phyloP scores from a whole-genome alignment of 2,113 vertebrate genomes.

The Chascanopsetta lugubris region DNA sequence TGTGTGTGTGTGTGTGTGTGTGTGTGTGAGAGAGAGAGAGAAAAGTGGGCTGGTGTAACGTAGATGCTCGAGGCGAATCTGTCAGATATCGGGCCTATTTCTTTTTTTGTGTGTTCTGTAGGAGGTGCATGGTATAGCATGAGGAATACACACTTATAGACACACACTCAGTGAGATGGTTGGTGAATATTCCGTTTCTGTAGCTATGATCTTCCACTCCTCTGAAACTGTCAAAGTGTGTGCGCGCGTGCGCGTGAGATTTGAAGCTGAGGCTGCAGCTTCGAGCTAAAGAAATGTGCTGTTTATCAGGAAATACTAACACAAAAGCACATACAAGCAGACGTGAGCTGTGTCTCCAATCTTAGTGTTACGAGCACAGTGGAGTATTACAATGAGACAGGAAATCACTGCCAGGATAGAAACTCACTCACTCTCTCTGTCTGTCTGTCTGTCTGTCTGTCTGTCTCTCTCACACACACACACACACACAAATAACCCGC shows the following conservation, averaged over 20 bases:
- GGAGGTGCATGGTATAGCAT: constrained; percentile 35
- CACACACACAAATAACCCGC: constrained; percentile 69
- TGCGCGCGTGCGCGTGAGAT: too few relatives aligned
- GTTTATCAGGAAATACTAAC: constrained; percentile 52
- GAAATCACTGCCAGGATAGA: constrained; percentile 66
- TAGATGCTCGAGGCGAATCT: constrained; percentile 65
- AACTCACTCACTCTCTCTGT: constrained; percentile 33
- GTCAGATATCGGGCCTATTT: constrained; percentile 62
- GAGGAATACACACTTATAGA: constrained; percentile 15
- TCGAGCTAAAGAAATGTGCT: background rate
- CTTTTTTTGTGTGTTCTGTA: constrained; percentile 47
- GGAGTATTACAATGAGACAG: constrained; percentile 74
- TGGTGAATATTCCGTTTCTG: background rate
- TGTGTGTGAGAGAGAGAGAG: constrained; percentile 38
- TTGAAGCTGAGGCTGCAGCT: constrained; percentile 39
- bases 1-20: constrained; percentile 15
- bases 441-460: too few relatives aligned
- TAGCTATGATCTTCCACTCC: background rate
- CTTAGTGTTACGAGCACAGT: constrained; percentile 23
- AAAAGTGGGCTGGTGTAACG: constrained; percentile 63
- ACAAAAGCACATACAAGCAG: constrained; percentile 38
- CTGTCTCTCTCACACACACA: constrained; percentile 45
- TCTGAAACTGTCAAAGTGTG: constrained; percentile 19
- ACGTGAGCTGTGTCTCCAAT: constrained; percentile 63
- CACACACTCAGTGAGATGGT: background rate